Base-by-base conservation (phyloP, 2,888 invertebrate genomes). In the Conchocele bisecta region DNA sequence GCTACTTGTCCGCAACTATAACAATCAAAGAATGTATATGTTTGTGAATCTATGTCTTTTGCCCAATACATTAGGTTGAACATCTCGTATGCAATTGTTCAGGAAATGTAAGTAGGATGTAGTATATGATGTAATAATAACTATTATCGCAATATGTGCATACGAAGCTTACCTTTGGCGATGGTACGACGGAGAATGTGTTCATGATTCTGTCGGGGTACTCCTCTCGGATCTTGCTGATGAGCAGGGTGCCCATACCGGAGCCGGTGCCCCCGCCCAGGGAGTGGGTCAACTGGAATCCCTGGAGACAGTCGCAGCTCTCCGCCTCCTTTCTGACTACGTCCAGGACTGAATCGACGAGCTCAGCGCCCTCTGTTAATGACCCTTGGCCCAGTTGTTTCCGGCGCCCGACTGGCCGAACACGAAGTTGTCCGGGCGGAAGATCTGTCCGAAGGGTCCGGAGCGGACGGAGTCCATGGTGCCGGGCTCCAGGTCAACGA, bases 141-240 rank as follows among this genome's bases (percentile, higher is more conserved):
- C n/a, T n/a, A n/a, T n/a, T n/a, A n/a, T n/a, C n/a, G n/a, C n/a
- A n/a, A n/a, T n/a, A n/a, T n/a, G n/a, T 67, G n/a, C n/a, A n/a
- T n/a, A n/a, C n/a, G n/a, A n/a, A n/a, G n/a, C n/a, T 53, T 81
- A 91, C 91, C 93, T 96, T 96, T 11, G 96, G 96, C 6, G 95
- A 96, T 26, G 97, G 91, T 94, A 97, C 94, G 75, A 98, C 97
- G 72, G 97, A 97, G 93, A 97, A 98, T 90, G 98, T 98, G 94
- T 96, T 97, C 98, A 98, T 98, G 88, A 98, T 98, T 93, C 98
- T 95, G 93, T 98, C 98, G 83, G 98, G 98, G 91, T 98, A 98
- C 93, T 98, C 98, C 93, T 98, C 98, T 86, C 98, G 94, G 92
- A 98, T 98, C 93, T 98, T 98, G 82, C 97, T 97, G 89, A 98